Base-by-base conservation (phyloP, 2,797 vertebrate species). In the Odontamblyopus lacepedii region DNA sequence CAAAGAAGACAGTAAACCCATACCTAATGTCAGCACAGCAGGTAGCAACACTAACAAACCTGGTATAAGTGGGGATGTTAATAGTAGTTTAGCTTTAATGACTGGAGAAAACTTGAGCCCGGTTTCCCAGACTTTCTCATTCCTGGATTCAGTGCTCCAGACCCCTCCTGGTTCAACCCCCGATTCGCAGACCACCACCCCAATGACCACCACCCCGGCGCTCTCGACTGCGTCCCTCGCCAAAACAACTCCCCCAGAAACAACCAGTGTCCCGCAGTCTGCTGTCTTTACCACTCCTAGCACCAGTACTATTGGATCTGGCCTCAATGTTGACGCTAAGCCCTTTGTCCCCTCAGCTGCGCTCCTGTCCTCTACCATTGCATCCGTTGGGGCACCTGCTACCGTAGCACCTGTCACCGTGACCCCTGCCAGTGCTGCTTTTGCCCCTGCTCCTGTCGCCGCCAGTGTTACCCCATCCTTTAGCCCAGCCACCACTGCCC, bases 111-210 rank as follows among this genome's bases (percentile, higher is more conserved):
- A 89, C 77, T 83, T 92, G 23, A 92, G 91, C 77, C 86, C 91
- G 12, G 91, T 93, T 71, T 93, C 92, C 68, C 92, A 92, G 85
- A 92, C 91, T 41, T 92, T 94, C 79, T 92, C 91, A 64, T 94
- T 92, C 67, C 84, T 93, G 5, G 92, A 93, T 84, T 93, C 92
- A 23, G 85, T 92, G 71, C 91, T 93, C 7, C 92, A 93, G 87
- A 92, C 89, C 66, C 84, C 92, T 61, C 89, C 88, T 18, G 88
- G 83, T 63, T 83, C 80, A 67, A 88, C 91, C n/a, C 87, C 88
- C 13, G 85, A 86, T 68, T 87, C 87, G 35, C 87, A 90, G 81
- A 86, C 79, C 70, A 70, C 84, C 70, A 87, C 85, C 70, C 85
- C 89, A 1, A 51, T 87, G 71, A 87, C 81, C 69, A 85, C 82